phyloP scores from a whole-genome alignment of 2,113 vertebrate species.

The Dolichotis patagonum region DNA sequence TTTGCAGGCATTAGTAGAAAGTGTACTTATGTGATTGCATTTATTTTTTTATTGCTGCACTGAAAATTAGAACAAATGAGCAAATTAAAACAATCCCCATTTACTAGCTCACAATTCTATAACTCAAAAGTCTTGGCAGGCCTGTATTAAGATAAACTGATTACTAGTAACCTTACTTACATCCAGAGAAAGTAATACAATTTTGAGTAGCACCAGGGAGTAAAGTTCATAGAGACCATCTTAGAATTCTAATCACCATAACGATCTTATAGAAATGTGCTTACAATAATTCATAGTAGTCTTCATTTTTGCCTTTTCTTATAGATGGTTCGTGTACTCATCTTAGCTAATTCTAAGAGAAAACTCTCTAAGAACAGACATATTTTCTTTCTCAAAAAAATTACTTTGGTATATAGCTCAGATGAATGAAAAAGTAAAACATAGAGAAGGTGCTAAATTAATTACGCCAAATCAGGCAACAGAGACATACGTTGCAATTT shows the following conservation, averaged over 20 bases:
- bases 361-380: neutral
- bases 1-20: neutral
- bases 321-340: constrained; percentile 43
- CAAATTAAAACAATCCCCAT: neutral
- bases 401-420: constrained; percentile 30
- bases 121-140: neutral
- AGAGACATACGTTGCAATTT: constrained; percentile 16
- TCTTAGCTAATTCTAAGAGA: constrained; percentile 8
- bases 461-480: constrained; percentile 11
- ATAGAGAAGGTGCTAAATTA: constrained; percentile 1
- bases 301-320: constrained; percentile 11
- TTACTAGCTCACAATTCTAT: neutral
- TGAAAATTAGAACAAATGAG: neutral
- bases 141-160: neutral
- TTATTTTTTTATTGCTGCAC: neutral
- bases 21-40: neutral
- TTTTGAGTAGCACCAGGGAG: neutral
- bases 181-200: neutral
- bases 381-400: constrained; percentile 54
- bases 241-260: neutral
- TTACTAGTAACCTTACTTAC: neutral
- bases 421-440: constrained; percentile 33
- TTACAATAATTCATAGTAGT: neutral
- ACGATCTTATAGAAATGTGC: neutral
- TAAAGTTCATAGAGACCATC: neutral